Base-by-base conservation (phyloP, 2,797 vertebrate species). In the Clarias fuscus region DNA sequence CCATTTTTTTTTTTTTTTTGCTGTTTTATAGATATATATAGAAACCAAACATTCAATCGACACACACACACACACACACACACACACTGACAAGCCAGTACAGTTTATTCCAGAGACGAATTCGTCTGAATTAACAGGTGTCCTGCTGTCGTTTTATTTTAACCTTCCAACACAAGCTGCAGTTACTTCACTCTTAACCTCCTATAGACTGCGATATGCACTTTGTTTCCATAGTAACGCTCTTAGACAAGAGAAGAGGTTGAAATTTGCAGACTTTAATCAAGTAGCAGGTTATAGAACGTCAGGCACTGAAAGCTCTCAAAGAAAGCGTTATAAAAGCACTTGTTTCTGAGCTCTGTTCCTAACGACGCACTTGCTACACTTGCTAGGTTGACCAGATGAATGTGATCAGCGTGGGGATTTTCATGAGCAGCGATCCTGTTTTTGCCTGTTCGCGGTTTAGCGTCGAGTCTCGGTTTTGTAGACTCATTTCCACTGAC, bases 171-270 rank as follows among this genome's bases (percentile, higher is more conserved):
- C 80, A 64, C 75, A 79, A 80, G 88, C 84, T 56, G 77, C 78
- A 64, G 59, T 64, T 67, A 65, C 85, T 88, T 86, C 59, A 53
- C 67, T 89, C 64, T 82, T 87, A 84, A 87, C 83, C 67, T 81
- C 84, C 84, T 84, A 88, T 75, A 89, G 83, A 48, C 86, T 87
- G 86, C 78, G 65, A 81, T 87, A 73, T 78, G 84, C 86, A 91
- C 90, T 93, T 90, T 93, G 93, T 94, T 90, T 91, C 94, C 93
- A 94, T 94, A 90, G 93, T 90, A 92, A 94, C 92, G 67, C 90
- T 88, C 86, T 88, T 73, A 73, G 62, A 85, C 82, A 88, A 71
- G 84, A 86, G 88, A 58, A 85, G 58, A 87, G 53, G 72, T 85
- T 85, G 77, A 84, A 85, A 88, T 87, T 90, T 86, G 68, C 84